Conservation (phyloP, 2,113 vertebrate genomes). For the Plecturocebus donacophilus region DNA sequence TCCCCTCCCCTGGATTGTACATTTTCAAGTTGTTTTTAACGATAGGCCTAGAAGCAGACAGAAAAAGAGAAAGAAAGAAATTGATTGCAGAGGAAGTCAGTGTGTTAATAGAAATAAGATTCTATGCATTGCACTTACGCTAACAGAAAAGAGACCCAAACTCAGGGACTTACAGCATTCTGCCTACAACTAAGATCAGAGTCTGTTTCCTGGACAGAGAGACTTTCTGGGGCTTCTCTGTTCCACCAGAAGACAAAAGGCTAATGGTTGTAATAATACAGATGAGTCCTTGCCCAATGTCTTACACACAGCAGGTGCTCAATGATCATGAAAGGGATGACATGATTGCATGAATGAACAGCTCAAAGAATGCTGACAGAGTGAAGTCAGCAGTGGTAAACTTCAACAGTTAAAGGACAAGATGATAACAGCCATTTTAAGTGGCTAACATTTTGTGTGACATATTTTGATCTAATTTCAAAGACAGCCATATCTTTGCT, state of each 20-base stretch:
- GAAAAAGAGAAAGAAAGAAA: neutral
- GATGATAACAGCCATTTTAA: neutral
- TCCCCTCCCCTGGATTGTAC: neutral
- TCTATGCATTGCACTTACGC: neutral
- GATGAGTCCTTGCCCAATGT: neutral
- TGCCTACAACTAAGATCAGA: neutral
- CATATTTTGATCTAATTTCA: slow-evolving; percentile 7
- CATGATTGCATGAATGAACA: neutral
- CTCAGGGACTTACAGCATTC: neutral
- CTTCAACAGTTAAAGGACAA: neutral
- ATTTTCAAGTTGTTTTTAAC: slow-evolving; percentile 43
- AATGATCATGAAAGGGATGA: neutral
- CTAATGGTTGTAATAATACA: neutral
- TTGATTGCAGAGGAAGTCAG: neutral
- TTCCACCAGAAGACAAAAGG: neutral
- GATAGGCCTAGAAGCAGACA: neutral
- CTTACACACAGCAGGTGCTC: neutral
- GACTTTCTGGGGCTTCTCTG: neutral
- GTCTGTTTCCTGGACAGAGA: neutral
- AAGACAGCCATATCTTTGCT: neutral
- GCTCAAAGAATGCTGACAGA: neutral
- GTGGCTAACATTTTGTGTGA: neutral
- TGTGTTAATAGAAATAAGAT: slow-evolving; percentile 14
- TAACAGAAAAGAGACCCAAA: neutral
- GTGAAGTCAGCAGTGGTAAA: neutral